Evolutionary conservation across 2,797 vertebrate genomes (phyloP), one percentile per base, ranked within the genome.

Genomic region (Chelidonichthys spinosus): DNA sequence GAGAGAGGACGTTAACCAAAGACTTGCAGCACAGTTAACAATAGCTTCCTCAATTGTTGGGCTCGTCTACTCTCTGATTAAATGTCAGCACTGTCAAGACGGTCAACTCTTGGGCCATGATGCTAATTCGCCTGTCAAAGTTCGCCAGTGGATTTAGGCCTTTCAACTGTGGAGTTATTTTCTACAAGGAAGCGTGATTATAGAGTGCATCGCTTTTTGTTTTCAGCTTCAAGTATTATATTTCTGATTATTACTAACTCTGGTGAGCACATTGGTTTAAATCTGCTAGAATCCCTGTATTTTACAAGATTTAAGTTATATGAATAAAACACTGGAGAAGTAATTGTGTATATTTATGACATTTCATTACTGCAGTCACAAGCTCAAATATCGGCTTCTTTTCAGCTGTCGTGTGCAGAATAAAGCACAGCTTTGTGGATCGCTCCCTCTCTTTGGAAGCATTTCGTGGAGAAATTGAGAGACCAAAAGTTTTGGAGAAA

Each of bases 401-500:
- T 71, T 59, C 35, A 62, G 47, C 55, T 42, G 63, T 4, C 37
- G 33, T 55, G 39, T 37, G 37, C 25, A 67, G 32, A 46, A 49
- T n/a, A 52, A 47, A 67, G 63, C n/a, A 25, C 25, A 25, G 46
- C n/a, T 17, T 3, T 50, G 25, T 56, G 15, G 37, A 61, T 68
- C 4, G n/a, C 60, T 76, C 43, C 6, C 11, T 49, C 46, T 76
- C 49, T 56, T 47, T 55, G 61, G 61, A 76, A 74, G 4, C 5
- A 17, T 37, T 36, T 79, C 69, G 5, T 18, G 56, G 14, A 70
- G 49, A 72, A 70, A n/a, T 42, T 50, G 32, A 63, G 44, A 84
- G 64, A 79, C 56, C 42, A 79, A 76, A 44, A 3, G 11, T 62
- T 79, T 67, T 58, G 53, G 39, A 60, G 11, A 37, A 65, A 73